Conservation (phyloP, 2,113 vertebrate species). For the Xerus inauris region DNA sequence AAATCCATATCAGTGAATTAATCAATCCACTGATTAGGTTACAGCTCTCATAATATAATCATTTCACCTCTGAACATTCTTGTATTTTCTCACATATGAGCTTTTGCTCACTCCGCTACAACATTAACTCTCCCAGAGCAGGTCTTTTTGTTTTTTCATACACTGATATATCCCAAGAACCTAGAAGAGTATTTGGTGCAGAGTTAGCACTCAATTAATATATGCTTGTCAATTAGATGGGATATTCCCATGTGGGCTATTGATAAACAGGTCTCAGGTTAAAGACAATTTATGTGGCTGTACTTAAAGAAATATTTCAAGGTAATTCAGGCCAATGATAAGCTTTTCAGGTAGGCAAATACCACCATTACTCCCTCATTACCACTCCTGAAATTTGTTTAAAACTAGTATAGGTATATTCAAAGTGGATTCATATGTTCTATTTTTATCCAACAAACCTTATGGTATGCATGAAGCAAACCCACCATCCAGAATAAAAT, state of each 20-base stretch:
- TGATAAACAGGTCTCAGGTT: slow-evolving; percentile 7
- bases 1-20: too few species aligned
- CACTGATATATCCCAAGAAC: background rate
- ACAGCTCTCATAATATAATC: too few species aligned
- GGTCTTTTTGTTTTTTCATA: slow-evolving; percentile 2
- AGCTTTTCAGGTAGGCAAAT: background rate
- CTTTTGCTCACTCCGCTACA: background rate
- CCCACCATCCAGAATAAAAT: slow-evolving; percentile 22
- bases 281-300: slow-evolving; percentile 6
- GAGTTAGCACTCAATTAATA: background rate
- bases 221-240: background rate
- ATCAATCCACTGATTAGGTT: too few species aligned
- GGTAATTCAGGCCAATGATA: background rate
- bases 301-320: slow-evolving; percentile 34
- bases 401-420: background rate
- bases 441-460: slow-evolving; percentile 24
- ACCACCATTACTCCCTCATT: background rate
- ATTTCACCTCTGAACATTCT: too few species aligned
- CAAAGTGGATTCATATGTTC: background rate
- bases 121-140: background rate
- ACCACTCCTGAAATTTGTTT: background rate
- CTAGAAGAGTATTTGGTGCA: background rate
- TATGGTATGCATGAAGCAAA: slow-evolving; percentile 22
- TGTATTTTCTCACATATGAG: background rate
- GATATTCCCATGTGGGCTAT: slow-evolving; percentile 8